Evolutionary conservation across 2,888 invertebrate genomes (phyloP).

Genomic region (Leucania comma): DNA sequence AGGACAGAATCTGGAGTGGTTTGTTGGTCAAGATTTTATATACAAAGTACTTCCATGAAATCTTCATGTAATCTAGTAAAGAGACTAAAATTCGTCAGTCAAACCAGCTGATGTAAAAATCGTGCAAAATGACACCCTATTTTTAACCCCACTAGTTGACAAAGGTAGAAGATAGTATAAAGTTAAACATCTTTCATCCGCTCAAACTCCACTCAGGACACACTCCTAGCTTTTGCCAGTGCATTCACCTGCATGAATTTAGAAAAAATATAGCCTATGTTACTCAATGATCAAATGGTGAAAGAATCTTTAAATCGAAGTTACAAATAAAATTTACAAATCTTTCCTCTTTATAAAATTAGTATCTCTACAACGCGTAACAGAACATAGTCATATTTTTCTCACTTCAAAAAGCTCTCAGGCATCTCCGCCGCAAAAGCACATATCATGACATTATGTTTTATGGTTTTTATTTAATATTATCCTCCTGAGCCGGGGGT

Average conservation of each 20-base stretch:
- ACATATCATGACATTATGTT: slow-evolving; percentile 64
- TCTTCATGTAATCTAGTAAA: background rate
- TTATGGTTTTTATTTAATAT: slow-evolving; percentile 71
- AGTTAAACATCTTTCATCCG: too few relatives aligned
- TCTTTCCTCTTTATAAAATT: too few relatives aligned
- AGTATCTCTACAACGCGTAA: too few relatives aligned
- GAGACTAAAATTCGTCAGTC: background rate
- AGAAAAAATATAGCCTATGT: too few relatives aligned
- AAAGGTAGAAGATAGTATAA: background rate
- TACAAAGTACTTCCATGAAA: background rate
- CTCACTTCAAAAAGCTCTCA: background rate
- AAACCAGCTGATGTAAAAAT: background rate
- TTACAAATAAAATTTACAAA: too few relatives aligned
- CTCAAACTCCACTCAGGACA: too few relatives aligned
- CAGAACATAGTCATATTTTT: too few relatives aligned
- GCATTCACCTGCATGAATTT: too few relatives aligned
- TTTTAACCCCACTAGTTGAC: background rate
- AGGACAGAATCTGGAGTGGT: background rate
- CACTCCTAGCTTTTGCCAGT: too few relatives aligned
- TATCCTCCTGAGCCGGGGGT: slow-evolving; percentile 71
- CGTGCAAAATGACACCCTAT: background rate
- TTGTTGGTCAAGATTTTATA: background rate
- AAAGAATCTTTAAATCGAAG: too few relatives aligned
- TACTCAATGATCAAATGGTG: too few relatives aligned
- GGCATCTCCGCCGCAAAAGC: slow-evolving; percentile 30